Evolutionary conservation across 2,888 invertebrate genomes (phyloP), one percentile per base, ranked within the genome.

Genomic region (Rosalia funebris): DNA sequence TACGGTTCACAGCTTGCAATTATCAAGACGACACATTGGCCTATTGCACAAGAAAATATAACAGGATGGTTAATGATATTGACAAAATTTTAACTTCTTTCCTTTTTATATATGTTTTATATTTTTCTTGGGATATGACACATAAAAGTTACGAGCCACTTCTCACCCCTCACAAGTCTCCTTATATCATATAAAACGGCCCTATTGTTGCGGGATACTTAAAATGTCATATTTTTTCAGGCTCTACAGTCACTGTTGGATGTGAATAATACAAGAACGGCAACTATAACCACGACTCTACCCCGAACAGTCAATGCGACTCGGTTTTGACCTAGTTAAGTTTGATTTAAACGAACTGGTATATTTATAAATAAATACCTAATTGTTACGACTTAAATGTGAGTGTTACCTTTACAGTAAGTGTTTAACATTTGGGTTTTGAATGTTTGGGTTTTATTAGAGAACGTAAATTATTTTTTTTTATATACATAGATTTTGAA

Each of bases 311-410:
- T 81, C 20, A 81, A 81, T n/a, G 82, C 82, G 48, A 82, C 82
- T 66, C 76, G 82, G 58, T 82, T 82, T 78, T 82, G 82, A 82
- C 82, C 81, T 75, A 78, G 71, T 78, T 78, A 80, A 71, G 55
- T 70, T 60, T 62, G 60, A 71, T 58, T 68, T 61, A 41, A 66
- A 72, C 60, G 77, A 75, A 65, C 71, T 77, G 66, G 73, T 74
- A 57, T 77, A 76, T 72, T 74, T 77, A 70, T 77, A 76, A 74
- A 71, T 64, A 57, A 66, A 68, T 66, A 65, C 60, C 44, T 60
- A 64, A 65, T 61, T 67, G 63, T 67, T 64, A 65, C 52, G 58
- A 63, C 61, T 65, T 54, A 62, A 63, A 41, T 53, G 53, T 63
- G 57, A 66, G 57, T 68, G 67, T 66, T 67, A 62, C 61, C 63